phyloP scores from a whole-genome alignment of 1,140 invertebrate species.

The Tetramorium parvispinum region DNA sequence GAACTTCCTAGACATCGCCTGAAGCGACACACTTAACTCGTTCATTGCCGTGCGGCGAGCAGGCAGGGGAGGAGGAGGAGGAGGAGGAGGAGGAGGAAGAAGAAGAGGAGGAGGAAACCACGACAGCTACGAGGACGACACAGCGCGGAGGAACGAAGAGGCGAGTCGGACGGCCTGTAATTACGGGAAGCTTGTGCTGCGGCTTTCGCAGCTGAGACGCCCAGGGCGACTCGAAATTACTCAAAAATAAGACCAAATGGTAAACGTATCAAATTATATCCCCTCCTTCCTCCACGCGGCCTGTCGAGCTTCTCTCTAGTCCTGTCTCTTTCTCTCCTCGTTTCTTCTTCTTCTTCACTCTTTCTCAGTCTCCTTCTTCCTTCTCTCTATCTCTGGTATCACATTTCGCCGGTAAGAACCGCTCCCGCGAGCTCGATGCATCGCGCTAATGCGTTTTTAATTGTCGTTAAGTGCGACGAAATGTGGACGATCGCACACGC shows the following conservation, averaged over 20 bases:
- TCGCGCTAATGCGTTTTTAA: slow-evolving; percentile 82
- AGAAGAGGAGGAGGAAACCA: slow-evolving; percentile 11
- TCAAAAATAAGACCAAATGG: slow-evolving; percentile 84
- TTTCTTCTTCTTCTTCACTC: background rate
- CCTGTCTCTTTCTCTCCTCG: background rate
- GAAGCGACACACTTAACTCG: slow-evolving; percentile 41
- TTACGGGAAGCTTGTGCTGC: slow-evolving; percentile 80
- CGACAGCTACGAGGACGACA: slow-evolving; percentile 39
- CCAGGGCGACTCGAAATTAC: slow-evolving; percentile 83
- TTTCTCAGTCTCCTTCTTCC: background rate
- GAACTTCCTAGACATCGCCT: slow-evolving; percentile 80
- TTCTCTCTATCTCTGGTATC: background rate
- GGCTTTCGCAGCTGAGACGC: slow-evolving; percentile 79
- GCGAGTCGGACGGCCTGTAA: slow-evolving; percentile 80
- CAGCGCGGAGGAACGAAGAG: slow-evolving; percentile 57
- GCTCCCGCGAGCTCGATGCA: slow-evolving; percentile 10
- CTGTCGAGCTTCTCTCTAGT: background rate
- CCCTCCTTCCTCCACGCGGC: background rate
- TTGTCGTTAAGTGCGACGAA: slow-evolving; percentile 75
- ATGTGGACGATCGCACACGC: slow-evolving; percentile 22
- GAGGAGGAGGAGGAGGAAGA: slow-evolving; percentile 13
- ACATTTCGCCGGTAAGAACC: slow-evolving; percentile 2
- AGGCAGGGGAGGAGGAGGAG: background rate
- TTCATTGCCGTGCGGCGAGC: background rate
- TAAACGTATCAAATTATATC: slow-evolving; percentile 83